Base-by-base conservation (phyloP, 2,113 vertebrate species). In the Dryoscopus gambensis region DNA sequence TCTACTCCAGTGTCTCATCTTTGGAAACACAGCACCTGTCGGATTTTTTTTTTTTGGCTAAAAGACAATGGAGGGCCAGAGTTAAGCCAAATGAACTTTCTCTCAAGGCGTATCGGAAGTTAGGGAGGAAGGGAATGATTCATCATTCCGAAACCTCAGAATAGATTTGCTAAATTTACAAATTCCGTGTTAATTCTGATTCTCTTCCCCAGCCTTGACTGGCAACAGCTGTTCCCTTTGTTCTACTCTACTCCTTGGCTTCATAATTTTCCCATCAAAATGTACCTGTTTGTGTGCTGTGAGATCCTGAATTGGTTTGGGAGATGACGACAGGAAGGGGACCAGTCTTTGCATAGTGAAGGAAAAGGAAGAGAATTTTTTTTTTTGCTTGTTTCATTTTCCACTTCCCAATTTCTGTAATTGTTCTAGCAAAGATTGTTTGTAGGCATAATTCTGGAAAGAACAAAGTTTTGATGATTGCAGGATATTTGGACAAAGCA, bases 101-200 rank as follows among this genome's bases (percentile, higher is more conserved):
- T 87, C 94, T 74, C 85, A 53, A 84, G 91, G 65, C 37, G 0
- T 47, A 53, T 69, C 33, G 57, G 96, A 97, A 97, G 91, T 91
- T 76, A 57, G 69, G 73, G 93, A 93, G 84, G 93, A 14, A 5
- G 81, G 40, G 40, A 90, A 18, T 97, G 96, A 96, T 80, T 96
- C 95, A 96, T 91, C 94, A 85, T 76, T 87, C 95, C 18, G 10
- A 87, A 91, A 87, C 93, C 95, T 92, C 89, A 94, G 96, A 97
- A 98, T 97, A 97, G 96, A 97, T 96, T 79, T 86, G 84, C 97
- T 94, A 97, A 93, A 85, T 97, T 97, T 97, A 97, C 94, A 91
- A 91, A 95, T 95, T 93, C 71, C 22, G 5, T 80, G 76, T 95
- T 92, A 91, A 85, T 95, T 93, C 47, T 0, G 31, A 56, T 75